A percentile compares a stretch with the other conserved stretches of the same genome.
phyloP scores from a whole-genome alignment of 2,888 invertebrate genomes.

The Latrodectus hesperus region DNA sequence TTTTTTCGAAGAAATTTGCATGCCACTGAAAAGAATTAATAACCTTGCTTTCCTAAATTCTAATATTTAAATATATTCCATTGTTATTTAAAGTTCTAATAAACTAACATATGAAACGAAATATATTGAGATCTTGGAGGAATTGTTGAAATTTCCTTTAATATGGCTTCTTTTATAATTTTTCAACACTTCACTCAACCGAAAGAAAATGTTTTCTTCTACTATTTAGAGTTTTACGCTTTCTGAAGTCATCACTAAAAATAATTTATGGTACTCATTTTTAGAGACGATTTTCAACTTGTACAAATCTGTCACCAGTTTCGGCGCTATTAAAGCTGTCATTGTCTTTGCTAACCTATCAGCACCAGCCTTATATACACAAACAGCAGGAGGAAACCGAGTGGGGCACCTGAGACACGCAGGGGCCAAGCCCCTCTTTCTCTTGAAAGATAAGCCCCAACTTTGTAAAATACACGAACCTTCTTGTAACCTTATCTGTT shows the following conservation, averaged over 20 bases:
- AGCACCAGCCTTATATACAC: conserved; percentile 31
- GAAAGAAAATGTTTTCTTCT: too few relatives aligned
- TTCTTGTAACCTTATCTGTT: conserved; percentile 50
- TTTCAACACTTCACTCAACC: too few relatives aligned
- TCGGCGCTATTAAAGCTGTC: conserved; percentile 51
- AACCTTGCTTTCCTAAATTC: too few relatives aligned
- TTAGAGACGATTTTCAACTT: background rate
- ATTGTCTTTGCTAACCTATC: conserved; percentile 14
- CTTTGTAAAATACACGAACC: conserved; percentile 12
- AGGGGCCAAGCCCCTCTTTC: conserved; percentile 11
- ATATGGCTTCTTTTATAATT: too few relatives aligned
- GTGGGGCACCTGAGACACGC: conserved; percentile 18
- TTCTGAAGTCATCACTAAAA: background rate
- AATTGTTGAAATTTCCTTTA: too few relatives aligned
- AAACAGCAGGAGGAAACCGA: conserved; percentile 15
- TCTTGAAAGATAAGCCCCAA: conserved; percentile 34
- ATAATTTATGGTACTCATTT: background rate
- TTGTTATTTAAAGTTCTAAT: too few relatives aligned
- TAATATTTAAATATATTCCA: too few relatives aligned
- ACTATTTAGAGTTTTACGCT: too few relatives aligned
- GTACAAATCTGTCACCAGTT: conserved; percentile 31
- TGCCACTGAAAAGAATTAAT: too few relatives aligned
- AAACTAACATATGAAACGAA: too few relatives aligned
- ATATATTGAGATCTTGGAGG: too few relatives aligned
- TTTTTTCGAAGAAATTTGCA: too few relatives aligned